Evolutionary conservation across 2,113 vertebrate species (phyloP).

Genomic region (Nematolebias whitei): DNA sequence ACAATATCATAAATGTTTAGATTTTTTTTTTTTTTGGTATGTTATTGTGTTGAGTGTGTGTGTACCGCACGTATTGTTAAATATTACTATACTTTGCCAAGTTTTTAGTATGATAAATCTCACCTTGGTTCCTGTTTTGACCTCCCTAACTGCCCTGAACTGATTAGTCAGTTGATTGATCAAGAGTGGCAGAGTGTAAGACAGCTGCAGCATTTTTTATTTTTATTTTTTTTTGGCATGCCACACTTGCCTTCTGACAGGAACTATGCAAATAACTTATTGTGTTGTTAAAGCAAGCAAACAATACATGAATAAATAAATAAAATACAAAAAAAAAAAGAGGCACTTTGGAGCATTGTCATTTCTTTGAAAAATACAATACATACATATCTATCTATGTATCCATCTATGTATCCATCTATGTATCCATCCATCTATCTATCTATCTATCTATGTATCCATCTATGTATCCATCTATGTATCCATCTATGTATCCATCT

Average conservation of each 20-base stretch:
- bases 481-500: too few relatives aligned
- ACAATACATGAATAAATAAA: too few relatives aligned
- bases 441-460: too few relatives aligned
- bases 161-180: conserved; percentile 1
- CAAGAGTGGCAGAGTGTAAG: not conserved
- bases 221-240: conserved; percentile 1
- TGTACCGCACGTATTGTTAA: too few relatives aligned
- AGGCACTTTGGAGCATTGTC: not conserved
- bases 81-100: not conserved
- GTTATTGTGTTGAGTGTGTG: not conserved
- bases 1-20: not conserved
- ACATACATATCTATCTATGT: too few relatives aligned
- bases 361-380: not conserved
- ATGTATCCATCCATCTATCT: too few relatives aligned
- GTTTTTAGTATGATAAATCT: not conserved
- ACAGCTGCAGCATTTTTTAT: too few relatives aligned
- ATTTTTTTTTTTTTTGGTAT: not conserved
- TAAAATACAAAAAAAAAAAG: not conserved
- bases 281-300: not conserved
- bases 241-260: not conserved
- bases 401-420: too few relatives aligned
- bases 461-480: too few relatives aligned
- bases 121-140: not conserved
- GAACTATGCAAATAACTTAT: not conserved
- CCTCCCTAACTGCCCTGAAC: conserved; percentile 1